Evolutionary conservation across 1,140 invertebrate species (phyloP), one percentile per base, ranked within the genome.

Genomic region (Gonioctena quinquepunctata): DNA sequence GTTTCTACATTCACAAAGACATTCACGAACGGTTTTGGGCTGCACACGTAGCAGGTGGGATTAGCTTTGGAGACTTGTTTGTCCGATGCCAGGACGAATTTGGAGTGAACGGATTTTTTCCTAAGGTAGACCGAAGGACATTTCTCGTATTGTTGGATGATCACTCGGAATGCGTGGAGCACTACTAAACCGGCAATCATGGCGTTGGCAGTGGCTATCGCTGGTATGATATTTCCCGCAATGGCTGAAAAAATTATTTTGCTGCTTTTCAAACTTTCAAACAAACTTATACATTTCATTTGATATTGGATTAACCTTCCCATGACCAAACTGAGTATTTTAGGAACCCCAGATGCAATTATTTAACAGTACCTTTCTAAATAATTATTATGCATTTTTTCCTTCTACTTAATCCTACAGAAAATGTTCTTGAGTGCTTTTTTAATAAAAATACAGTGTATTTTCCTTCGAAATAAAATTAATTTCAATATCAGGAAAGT

Each of bases 191-290:
- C 98, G 21, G 96, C 96, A 52, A 99, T 93, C 69, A 99, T 95
- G 0, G 98, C 97, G 82, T 99, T 99, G 2, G 97, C 98, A 2
- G 97, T 98, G 1, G 98, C 97, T 80, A 99, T 99, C 0, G 98
- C 98, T 50, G 98, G 97, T 78, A 99, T 98, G 70, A 99, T 99
- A 77, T 95, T 95, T 1, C 98, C 97, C 8, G 98, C 98, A 94
- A 99, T 99, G 23, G 97, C 94, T 96, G 82, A 72, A 84, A 83
- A 76, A n/a, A 1, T 3, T 21, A 3, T 42, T 42, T 33, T 4
- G 1, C 3, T 42, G 16, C 8, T 42, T 4, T 42, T 42, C 16
- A 42, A n/a, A n/a, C n/a, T n/a, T n/a, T n/a, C n/a, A n/a, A n/a
- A n/a, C n/a, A n/a, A n/a, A n/a, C n/a, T n/a, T n/a, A n/a, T n/a